Conservation (phyloP, 2,888 invertebrate genomes). For the Stenolophus ochropezus region DNA sequence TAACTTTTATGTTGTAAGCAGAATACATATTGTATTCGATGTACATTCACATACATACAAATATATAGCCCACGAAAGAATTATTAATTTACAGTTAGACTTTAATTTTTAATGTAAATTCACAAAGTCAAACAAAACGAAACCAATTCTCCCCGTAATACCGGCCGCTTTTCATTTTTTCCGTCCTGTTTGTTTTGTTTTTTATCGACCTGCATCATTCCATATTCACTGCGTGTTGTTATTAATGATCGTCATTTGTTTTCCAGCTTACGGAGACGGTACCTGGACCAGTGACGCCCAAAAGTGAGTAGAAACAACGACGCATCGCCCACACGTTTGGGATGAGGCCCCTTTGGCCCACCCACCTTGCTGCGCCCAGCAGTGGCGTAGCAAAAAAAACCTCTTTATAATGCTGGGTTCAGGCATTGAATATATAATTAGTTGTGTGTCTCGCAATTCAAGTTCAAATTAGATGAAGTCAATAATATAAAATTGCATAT, state of each 20-base stretch:
- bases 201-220: constrained; percentile 35
- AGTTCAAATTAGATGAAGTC: too few relatives aligned
- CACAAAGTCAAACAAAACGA: constrained; percentile 8
- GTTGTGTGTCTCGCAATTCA: too few relatives aligned
- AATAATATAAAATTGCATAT: too few relatives aligned
- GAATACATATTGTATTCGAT: not conserved
- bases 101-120: constrained; percentile 14
- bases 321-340: constrained; percentile 4
- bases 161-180: constrained; percentile 20
- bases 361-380: constrained; percentile 12
- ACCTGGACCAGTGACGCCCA: constrained; percentile 70
- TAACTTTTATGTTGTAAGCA: too few relatives aligned
- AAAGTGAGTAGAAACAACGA: constrained; percentile 71
- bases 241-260: constrained; percentile 63
- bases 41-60: not conserved
- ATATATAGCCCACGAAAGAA: not conserved
- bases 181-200: constrained; percentile 23
- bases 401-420: too few relatives aligned
- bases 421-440: too few relatives aligned
- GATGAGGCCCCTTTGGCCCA: constrained; percentile 12
- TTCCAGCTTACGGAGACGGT: constrained; percentile 72
- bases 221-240: constrained; percentile 44
- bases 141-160: not conserved
- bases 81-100: not conserved
- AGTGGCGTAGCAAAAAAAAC: not conserved